Percentiles rank a stretch among this genome's conserved stretches.
These are phyloP conservation scores for Patella ulyssiponensis DNA, from an alignment of 2,888 invertebrate genomes.

Conservation along the genomic window DNA sequence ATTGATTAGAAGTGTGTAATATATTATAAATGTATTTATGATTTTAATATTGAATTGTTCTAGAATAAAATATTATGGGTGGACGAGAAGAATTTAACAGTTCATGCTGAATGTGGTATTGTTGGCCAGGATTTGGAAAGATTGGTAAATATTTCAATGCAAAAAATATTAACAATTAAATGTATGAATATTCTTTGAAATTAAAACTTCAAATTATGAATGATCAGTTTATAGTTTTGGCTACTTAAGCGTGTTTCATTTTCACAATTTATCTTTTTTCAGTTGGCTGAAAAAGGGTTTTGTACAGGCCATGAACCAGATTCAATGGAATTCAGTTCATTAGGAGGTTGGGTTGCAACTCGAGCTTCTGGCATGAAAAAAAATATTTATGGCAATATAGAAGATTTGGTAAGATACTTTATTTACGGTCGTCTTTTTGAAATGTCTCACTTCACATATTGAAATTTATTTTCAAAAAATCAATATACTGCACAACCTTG, in stretches of 20 bases:
- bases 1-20: too few relatives aligned
- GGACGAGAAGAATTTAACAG: constrained; percentile 86
- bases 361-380: constrained; percentile 99
- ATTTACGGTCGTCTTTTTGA: neutral
- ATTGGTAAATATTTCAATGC: constrained; percentile 58
- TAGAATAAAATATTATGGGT: constrained; percentile 92
- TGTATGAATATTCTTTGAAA: too few relatives aligned
- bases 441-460: neutral
- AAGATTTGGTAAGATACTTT: constrained; percentile 79
- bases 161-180: too few relatives aligned
- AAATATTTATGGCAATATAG: constrained; percentile 97
- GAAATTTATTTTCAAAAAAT: neutral
- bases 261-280: constrained; percentile 27
- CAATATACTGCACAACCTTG: too few relatives aligned
- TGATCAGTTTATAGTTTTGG: neutral
- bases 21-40: too few relatives aligned
- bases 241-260: neutral
- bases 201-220: too few relatives aligned
- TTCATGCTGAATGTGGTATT: constrained; percentile 90
- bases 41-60: too few relatives aligned
- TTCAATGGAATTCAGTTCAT: constrained; percentile 90
- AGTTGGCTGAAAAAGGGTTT: constrained; percentile 83
- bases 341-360: constrained; percentile 98
- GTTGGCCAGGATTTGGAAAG: constrained; percentile 95
- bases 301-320: constrained; percentile 97